Percentiles rank a stretch among this genome's conserved stretches.
Conservation (phyloP, 2,797 vertebrate species). For the Micromesistius poutassou region DNA sequence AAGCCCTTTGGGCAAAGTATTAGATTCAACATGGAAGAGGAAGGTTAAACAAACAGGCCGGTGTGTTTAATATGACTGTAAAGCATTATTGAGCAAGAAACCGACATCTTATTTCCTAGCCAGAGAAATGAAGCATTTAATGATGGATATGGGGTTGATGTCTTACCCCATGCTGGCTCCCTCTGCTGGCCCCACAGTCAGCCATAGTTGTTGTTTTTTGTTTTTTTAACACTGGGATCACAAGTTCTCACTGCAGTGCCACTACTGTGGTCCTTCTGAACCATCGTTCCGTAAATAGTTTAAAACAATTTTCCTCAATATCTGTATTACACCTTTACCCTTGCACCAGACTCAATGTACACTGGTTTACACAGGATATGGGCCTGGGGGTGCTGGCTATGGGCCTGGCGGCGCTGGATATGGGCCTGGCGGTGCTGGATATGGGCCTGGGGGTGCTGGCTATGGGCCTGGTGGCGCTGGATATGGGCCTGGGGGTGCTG, state of each 20-base stretch:
- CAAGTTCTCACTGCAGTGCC: constrained; percentile 9
- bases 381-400: too few species aligned
- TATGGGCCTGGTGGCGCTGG: background rate
- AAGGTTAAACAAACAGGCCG: constrained; percentile 62
- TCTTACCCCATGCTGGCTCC: constrained; percentile 46
- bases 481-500: background rate
- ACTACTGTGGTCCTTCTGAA: background rate
- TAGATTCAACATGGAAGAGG: constrained; percentile 52
- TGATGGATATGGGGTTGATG: constrained; percentile 53
- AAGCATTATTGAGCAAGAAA: constrained; percentile 51
- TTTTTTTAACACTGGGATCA: constrained; percentile 25
- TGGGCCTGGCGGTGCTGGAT: too few species aligned
- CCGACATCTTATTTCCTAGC: constrained; percentile 68
- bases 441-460: background rate
- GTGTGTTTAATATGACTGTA: constrained; percentile 59
- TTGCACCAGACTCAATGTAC: too few species aligned
- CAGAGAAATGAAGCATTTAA: constrained; percentile 60
- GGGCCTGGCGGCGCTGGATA: too few species aligned
- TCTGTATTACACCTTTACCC: background rate
- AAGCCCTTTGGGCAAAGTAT: constrained; percentile 58
- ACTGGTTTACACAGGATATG: too few species aligned
- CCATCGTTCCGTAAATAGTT: background rate
- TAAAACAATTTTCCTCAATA: background rate
- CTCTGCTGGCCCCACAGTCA: constrained; percentile 42
- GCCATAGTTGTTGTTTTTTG: constrained; percentile 41